phyloP scores from a whole-genome alignment of 2,888 invertebrate genomes.

The Homarus gammarus region DNA sequence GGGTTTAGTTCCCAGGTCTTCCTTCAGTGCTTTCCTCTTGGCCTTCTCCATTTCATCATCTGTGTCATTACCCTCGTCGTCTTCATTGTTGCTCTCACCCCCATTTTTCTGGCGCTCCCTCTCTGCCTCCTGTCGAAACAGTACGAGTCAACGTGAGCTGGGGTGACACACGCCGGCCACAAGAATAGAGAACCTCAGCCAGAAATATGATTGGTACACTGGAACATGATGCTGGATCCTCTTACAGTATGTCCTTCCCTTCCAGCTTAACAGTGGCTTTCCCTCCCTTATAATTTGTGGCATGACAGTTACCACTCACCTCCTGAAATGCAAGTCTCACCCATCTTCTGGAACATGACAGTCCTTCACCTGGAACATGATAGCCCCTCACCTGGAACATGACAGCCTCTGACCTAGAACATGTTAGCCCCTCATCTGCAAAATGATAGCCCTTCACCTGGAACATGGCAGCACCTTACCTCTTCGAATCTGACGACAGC shows the following conservation, averaged over 20 bases:
- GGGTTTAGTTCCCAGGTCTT: neutral
- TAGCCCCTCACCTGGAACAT: neutral
- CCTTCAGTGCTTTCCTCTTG: neutral
- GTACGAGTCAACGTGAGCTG: no score
- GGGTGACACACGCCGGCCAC: no score
- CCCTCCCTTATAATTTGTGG: no score
- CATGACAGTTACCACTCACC: no score
- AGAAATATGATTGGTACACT: no score
- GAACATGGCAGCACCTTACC: slow-evolving; percentile 22
- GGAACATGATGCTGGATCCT: no score
- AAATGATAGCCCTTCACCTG: neutral
- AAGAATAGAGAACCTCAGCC: no score
- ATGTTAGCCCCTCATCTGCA: neutral
- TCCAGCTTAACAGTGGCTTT: no score
- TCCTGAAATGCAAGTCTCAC: neutral
- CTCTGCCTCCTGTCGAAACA: neutral
- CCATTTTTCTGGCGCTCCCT: neutral
- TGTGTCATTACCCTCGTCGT: slow-evolving; percentile 46
- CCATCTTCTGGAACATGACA: neutral
- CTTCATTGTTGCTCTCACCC: slow-evolving; percentile 14
- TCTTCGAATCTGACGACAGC: slow-evolving; percentile 52
- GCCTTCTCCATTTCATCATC: slow-evolving; percentile 27
- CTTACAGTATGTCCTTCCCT: no score
- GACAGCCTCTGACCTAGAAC: neutral
- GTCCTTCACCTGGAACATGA: neutral